Conservation (phyloP, 2,113 vertebrate species). For the Corythornis madagascariensis region DNA sequence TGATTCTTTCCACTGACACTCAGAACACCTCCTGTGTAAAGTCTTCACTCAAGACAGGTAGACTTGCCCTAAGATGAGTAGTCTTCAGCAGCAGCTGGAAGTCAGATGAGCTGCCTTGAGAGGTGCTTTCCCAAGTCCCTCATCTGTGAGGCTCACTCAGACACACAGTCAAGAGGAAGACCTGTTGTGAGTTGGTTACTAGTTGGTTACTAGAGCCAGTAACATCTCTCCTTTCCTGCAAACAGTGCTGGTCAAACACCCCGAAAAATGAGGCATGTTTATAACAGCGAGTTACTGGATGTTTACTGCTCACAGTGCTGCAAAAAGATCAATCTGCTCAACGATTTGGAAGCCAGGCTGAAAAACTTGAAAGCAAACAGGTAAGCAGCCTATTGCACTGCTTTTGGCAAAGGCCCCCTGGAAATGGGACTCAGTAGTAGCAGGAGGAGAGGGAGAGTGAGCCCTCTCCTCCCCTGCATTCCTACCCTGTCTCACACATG, state of each 20-base stretch:
- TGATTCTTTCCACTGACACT: neutral
- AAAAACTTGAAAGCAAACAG: conserved; percentile 94
- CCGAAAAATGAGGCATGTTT: conserved; percentile 84
- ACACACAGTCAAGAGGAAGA: neutral
- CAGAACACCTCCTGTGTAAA: neutral
- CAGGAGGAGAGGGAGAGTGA: neutral
- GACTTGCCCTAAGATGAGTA: neutral
- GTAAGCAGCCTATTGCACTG: conserved; percentile 71
- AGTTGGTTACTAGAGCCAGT: conserved; percentile 24
- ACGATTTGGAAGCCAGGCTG: conserved; percentile 93
- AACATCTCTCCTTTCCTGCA: conserved; percentile 51
- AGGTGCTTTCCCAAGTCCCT: neutral
- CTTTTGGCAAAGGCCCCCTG: neutral
- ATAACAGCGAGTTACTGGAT: conserved; percentile 86
- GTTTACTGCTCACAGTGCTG: conserved; percentile 97
- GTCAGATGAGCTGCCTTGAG: neutral
- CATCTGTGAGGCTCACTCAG: neutral
- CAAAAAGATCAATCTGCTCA: conserved; percentile 95
- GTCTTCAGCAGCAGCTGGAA: neutral
- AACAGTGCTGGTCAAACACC: conserved; percentile 93
- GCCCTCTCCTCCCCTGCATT: neutral
- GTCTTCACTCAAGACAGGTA: neutral
- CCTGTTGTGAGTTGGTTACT: neutral
- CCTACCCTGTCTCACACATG: neutral
- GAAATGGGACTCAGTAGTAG: neutral